Base-by-base conservation (phyloP, 2,113 vertebrate species). In the Manacus vitellinus region DNA sequence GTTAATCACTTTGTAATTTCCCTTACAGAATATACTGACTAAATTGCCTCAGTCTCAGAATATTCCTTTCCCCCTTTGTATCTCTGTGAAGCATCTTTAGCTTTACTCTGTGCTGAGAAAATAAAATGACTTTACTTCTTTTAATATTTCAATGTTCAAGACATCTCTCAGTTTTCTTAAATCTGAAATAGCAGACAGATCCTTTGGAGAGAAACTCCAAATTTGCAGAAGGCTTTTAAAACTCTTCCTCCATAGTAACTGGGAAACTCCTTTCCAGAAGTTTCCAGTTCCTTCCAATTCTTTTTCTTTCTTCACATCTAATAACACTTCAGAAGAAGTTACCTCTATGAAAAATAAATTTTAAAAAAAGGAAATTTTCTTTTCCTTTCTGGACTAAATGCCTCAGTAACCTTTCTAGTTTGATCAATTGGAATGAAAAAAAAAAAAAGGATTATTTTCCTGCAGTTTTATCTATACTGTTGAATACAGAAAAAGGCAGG, bases 1-100 rank as follows among this genome's bases (percentile, higher is more conserved):
- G 59, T 72, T 91, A 89, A 92, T 88, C 92, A 66, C 59, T 55
- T 47, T 35, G 23, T 84, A 76, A 94, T 66, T 93, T 96, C 58
- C 85, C 89, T 79, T 49, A 70, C 89, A 94, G 71, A 85, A 78
- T 86, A 67, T 41, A 58, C 20, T 67, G 51, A 92, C 78, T 85
- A 79, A 91, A 86, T 67, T 80, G 56, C 68, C n/a, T 76, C 39
- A 46, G 35, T 73, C 72, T 92, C 65, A 46, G 73, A 79, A 87
- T 31, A 61, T 63, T 87, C 51, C 11, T 73, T 93, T 88, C 28
- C 4, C 12, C 27, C 11, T 91, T 74, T 84, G 66, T 78, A 89
- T 30, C 17, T 88, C 56, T 65, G 2, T 73, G 76, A 93, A 89
- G 44, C 55, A 75, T 51, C 73, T 82, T 51, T 10, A 70, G 52